Evolutionary conservation across 2,888 invertebrate genomes (phyloP), one percentile per base, ranked within the genome.

Genomic region (Yponomeuta cagnagella): DNA sequence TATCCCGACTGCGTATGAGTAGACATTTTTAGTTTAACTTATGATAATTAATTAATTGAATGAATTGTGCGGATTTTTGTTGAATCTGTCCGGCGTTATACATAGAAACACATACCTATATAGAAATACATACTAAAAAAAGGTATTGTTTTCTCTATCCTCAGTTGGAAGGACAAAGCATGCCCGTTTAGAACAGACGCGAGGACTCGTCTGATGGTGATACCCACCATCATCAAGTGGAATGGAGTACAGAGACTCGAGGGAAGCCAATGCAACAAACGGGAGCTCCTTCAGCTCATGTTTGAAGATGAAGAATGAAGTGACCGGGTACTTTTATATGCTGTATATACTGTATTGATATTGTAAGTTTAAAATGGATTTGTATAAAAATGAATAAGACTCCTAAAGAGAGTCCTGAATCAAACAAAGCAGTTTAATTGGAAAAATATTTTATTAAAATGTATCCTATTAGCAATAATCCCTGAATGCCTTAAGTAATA

Each of bases 151-250:
- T 52, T 12, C 71, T 70, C 33, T 67, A 52, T 65, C 69, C 37
- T 58, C 81, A 97, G 97, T 74, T 98, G 98, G 98, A 98, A 96
- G 86, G 95, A 97, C 84, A 93, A 93, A 70, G 94, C 95, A 15
- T 96, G 96, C 81, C 95, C 95, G 1, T 98, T 97, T 86, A 93
- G 98, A 72, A 97, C 95, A 71, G 96, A 98, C 81, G 81, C 93
- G 63, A 93, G 94, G 67, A 94, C 95, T 0, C 94, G 93, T 75
- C 87, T 98, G 71, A 94, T 96, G 82, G 95, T 96, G 70, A 93
- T 98, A 66, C 98, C 98, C 1, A 98, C 98, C 0, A 83, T 98
- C 23, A 84, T 96, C 64, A 93, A 94, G 77, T 97, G 96, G 96
- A 95, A 95, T 72, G 94, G 95, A 8, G 95, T 96, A 0, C 95